Evolutionary conservation across 2,888 invertebrate species (phyloP).

Genomic region (Hirudinaria manillensis): DNA sequence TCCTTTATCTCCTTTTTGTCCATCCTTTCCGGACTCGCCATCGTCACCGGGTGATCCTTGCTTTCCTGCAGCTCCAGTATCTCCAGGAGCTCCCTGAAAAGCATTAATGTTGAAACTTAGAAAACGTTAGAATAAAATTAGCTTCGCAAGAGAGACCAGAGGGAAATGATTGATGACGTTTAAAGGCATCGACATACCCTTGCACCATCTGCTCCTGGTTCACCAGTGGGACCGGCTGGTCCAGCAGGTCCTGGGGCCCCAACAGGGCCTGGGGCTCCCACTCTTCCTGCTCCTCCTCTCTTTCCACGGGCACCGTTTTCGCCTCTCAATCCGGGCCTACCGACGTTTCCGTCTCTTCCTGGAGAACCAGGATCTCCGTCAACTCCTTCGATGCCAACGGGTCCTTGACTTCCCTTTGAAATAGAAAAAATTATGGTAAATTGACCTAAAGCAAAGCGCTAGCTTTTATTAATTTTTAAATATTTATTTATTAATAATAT

Average conservation of each 20-base stretch:
- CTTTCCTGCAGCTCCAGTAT: slow-evolving; percentile 30
- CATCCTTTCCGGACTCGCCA: slow-evolving; percentile 32
- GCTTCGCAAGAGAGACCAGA: background rate
- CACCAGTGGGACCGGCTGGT: slow-evolving; percentile 25
- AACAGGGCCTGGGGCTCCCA: slow-evolving; percentile 26
- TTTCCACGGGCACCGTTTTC: slow-evolving; percentile 26
- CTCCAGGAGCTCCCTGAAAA: slow-evolving; percentile 21
- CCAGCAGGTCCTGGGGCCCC: slow-evolving; percentile 31
- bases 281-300: slow-evolving; percentile 25
- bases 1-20: slow-evolving; percentile 28
- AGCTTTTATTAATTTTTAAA: too few species aligned
- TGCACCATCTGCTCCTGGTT: slow-evolving; percentile 15
- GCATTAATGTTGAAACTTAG: background rate
- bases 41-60: slow-evolving; percentile 30
- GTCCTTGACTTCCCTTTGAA: slow-evolving; percentile 1
- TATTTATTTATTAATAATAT: too few species aligned
- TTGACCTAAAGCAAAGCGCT: too few species aligned
- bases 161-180: background rate
- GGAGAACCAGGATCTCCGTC: slow-evolving; percentile 19
- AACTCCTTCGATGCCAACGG: slow-evolving; percentile 4
- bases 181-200: slow-evolving; percentile 1
- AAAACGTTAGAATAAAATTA: background rate
- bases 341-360: slow-evolving; percentile 16
- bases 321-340: slow-evolving; percentile 30
- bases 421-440: too few species aligned